These are phyloP conservation scores for Sinocyclocheilus rhinocerous DNA, from an alignment of 2,113 vertebrate genomes.

Conservation along the genomic window DNA sequence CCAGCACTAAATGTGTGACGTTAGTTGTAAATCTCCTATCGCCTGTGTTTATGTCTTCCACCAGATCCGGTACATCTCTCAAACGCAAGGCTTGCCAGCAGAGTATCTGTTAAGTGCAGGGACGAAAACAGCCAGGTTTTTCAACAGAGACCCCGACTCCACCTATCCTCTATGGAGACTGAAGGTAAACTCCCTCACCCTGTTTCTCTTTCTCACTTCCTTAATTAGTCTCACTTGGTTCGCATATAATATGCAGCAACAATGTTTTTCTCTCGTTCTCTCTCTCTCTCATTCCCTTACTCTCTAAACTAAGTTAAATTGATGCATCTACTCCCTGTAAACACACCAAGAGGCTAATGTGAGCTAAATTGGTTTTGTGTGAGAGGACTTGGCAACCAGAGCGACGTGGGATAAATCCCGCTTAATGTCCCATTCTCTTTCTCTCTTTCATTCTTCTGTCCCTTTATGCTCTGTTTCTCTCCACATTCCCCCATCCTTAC, in stretches of 20 bases:
- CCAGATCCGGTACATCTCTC: constrained; percentile 98
- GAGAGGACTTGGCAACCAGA: constrained; percentile 27
- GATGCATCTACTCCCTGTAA: not conserved
- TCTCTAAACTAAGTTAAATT: not conserved
- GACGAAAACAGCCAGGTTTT: constrained; percentile 98
- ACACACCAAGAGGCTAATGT: constrained; percentile 34
- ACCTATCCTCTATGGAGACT: constrained; percentile 97
- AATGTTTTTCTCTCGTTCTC: not conserved
- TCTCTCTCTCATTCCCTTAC: constrained; percentile 7
- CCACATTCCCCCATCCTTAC: not conserved
- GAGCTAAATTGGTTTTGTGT: constrained; percentile 29
- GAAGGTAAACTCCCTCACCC: constrained; percentile 80
- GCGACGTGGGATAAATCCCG: not conserved
- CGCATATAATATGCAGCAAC: not conserved
- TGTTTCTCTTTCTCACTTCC: constrained; percentile 4
- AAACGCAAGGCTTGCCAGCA: constrained; percentile 96
- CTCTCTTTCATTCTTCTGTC: not conserved
- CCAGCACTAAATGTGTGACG: not conserved
- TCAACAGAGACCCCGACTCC: constrained; percentile 97
- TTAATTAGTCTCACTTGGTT: constrained; percentile 16
- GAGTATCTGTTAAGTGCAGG: constrained; percentile 98
- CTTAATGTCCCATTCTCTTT: not conserved
- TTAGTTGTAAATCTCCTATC: constrained; percentile 5
- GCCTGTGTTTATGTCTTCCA: constrained; percentile 47
- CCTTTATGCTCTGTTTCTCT: not conserved